A percentile compares a stretch with the other conserved stretches of the same genome.
phyloP scores from a whole-genome alignment of 2,888 invertebrate genomes.

The Colostygia pectinataria region DNA sequence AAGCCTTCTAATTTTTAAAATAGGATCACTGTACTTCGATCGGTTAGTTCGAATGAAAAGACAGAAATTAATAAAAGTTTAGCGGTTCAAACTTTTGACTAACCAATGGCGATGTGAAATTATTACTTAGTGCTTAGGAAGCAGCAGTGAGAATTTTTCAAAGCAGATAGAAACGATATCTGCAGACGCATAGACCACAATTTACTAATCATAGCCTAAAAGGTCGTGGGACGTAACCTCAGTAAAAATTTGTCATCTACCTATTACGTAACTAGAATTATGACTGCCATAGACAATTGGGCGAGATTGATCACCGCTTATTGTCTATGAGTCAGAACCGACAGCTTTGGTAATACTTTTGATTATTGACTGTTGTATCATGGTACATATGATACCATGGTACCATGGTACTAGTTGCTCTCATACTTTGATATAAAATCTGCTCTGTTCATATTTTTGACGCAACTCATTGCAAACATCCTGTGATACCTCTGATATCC shows the following conservation, averaged over 20 bases:
- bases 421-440: no score
- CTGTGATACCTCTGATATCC: no score
- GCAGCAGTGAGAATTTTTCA: no score
- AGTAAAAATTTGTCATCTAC: constrained; percentile 56
- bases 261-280: constrained; percentile 56
- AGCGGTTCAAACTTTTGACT: no score
- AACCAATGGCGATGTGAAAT: no score
- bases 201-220: constrained; percentile 9
- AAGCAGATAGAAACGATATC: no score
- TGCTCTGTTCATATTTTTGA: background rate
- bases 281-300: constrained; percentile 58
- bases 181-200: background rate
- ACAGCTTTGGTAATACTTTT: constrained; percentile 42
- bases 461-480: no score
- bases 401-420: no score
- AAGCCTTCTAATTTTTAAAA: no score
- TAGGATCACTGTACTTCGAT: background rate
- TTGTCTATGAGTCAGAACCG: constrained; percentile 59
- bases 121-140: no score
- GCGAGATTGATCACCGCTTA: constrained; percentile 66
- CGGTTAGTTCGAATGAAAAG: constrained; percentile 27
- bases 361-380: constrained; percentile 29
- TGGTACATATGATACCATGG: background rate
- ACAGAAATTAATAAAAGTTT: constrained; percentile 27
- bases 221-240: constrained; percentile 33